Conservation (phyloP, 2,888 invertebrate species). For the Blomia tropicalis region DNA sequence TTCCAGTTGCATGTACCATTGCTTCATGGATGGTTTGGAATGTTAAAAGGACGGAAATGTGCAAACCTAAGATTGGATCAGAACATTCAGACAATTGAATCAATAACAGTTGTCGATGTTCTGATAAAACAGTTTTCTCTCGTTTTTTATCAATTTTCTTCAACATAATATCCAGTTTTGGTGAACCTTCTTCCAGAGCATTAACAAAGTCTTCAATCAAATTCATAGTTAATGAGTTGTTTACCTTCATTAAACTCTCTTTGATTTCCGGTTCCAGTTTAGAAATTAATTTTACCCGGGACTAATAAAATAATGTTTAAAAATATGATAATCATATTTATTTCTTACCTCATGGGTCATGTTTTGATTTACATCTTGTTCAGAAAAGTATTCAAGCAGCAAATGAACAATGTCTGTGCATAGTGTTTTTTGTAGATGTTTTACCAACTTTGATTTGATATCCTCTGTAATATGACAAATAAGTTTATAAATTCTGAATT, state of each 20-base stretch:
- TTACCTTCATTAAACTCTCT: conserved; percentile 48
- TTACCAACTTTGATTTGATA: conserved; percentile 52
- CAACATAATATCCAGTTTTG: conserved; percentile 48
- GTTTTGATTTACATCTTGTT: conserved; percentile 25
- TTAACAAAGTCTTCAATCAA: conserved; percentile 60
- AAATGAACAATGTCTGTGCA: conserved; percentile 64
- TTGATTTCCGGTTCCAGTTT: conserved; percentile 43
- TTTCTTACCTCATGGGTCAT: neutral
- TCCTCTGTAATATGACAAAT: conserved; percentile 34
- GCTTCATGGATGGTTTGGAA: conserved; percentile 63
- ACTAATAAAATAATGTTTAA: conserved; percentile 18
- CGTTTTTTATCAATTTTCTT: conserved; percentile 81
- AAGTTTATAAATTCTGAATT: neutral
- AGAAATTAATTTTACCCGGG: conserved; percentile 27
- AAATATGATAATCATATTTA: neutral
- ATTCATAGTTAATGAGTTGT: conserved; percentile 51
- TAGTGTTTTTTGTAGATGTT: conserved; percentile 66
- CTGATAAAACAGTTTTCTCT: conserved; percentile 50
- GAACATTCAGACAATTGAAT: conserved; percentile 47
- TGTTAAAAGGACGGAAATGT: conserved; percentile 56
- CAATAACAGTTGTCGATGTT: conserved; percentile 61
- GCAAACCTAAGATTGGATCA: conserved; percentile 61
- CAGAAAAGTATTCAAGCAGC: conserved; percentile 54
- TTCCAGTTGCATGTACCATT: conserved; percentile 80
- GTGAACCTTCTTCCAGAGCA: conserved; percentile 50